A percentile compares a stretch with the other conserved stretches of the same genome.
Conservation (phyloP, 2,113 vertebrate genomes). For the Anas platyrhynchos region DNA sequence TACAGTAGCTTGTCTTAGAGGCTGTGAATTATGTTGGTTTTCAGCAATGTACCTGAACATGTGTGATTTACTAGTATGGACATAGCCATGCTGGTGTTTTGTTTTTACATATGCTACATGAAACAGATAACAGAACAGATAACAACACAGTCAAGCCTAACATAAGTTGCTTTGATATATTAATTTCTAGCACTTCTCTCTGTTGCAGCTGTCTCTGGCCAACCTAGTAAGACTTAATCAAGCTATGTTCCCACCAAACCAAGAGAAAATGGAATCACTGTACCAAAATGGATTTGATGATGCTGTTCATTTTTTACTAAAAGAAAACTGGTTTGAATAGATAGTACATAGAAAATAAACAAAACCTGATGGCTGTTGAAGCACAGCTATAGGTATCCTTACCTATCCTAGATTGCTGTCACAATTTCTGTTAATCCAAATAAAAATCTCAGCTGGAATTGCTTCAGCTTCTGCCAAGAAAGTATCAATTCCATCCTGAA, state of each 20-base stretch:
- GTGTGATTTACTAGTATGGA: background rate
- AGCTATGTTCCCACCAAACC: constrained; percentile 85
- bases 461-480: background rate
- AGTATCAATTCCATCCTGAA: background rate
- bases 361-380: background rate
- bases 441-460: background rate
- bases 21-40: background rate
- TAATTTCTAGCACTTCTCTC: background rate
- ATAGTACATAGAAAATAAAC: background rate
- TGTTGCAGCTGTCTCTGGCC: constrained; percentile 82
- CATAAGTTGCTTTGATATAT: background rate
- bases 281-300: constrained; percentile 84
- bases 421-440: background rate
- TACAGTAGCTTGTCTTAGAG: background rate
- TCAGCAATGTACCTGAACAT: background rate
- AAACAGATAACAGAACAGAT: background rate
- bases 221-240: constrained; percentile 84
- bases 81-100: background rate
- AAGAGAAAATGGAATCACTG: constrained; percentile 72
- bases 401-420: background rate
- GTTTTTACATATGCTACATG: background rate
- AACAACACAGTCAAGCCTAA: background rate
- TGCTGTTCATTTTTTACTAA: constrained; percentile 80
- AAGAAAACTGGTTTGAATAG: constrained; percentile 82
- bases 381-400: background rate